Percentiles rank a stretch among this genome's conserved stretches.
phyloP scores from a whole-genome alignment of 2,113 vertebrate genomes.

The Psittacula cyanocephala region DNA sequence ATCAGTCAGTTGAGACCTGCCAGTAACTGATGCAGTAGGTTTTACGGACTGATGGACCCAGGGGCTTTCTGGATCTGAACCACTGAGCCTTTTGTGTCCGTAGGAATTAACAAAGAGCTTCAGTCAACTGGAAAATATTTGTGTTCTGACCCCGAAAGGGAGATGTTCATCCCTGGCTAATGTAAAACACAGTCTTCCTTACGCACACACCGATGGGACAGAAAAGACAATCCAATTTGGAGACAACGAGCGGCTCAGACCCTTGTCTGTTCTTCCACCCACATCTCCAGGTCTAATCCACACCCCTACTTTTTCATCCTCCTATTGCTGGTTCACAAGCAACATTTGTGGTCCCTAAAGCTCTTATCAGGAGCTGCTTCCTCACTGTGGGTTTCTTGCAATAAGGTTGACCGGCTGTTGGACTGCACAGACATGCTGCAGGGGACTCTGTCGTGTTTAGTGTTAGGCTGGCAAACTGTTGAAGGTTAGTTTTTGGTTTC shows the following conservation, averaged over 20 bases:
- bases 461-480: neutral
- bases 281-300: neutral
- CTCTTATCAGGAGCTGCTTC: conserved; percentile 17
- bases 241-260: neutral
- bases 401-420: neutral
- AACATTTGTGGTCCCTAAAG: neutral
- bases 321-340: neutral
- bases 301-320: neutral
- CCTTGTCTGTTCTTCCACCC: neutral
- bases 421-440: neutral
- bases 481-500: neutral
- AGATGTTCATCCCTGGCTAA: neutral
- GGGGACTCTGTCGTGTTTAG: neutral
- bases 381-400: neutral
- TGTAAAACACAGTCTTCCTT: neutral
- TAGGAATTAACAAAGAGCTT: neutral
- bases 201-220: neutral
- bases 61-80: neutral
- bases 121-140: neutral
- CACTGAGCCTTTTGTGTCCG: neutral
- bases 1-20: neutral
- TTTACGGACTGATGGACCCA: neutral
- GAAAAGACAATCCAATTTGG: neutral
- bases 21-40: neutral
- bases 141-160: neutral